phyloP scores from a whole-genome alignment of 2,888 invertebrate genomes.

The Brachyptera putata region DNA sequence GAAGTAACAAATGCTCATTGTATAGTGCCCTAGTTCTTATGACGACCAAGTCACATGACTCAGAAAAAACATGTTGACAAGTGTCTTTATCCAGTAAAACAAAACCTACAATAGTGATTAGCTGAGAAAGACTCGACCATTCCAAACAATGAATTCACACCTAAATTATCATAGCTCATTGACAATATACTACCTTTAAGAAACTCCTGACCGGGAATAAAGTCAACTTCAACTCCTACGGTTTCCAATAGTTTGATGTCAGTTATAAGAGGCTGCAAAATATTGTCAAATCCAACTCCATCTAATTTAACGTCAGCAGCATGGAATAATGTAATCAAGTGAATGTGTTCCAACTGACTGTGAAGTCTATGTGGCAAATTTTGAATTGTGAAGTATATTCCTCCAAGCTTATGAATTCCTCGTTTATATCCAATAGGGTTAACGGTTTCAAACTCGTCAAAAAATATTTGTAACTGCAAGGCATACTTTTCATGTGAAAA shows the following conservation, averaged over 20 bases:
- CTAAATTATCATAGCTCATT: conserved; percentile 33
- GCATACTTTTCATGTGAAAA: conserved; percentile 13
- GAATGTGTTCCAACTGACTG: conserved; percentile 26
- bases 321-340: conserved; percentile 25
- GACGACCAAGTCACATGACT: neutral
- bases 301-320: conserved; percentile 21
- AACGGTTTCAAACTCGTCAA: conserved; percentile 31
- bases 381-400: conserved; percentile 9
- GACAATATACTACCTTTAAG: conserved; percentile 24
- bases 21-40: neutral
- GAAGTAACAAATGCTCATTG: neutral
- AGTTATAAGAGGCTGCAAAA: conserved; percentile 23
- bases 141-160: conserved; percentile 33
- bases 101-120: conserved; percentile 34
- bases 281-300: conserved; percentile 8
- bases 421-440: conserved; percentile 32
- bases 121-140: conserved; percentile 36
- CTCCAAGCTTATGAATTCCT: neutral
- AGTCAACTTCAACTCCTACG: conserved; percentile 20
- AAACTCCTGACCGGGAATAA: neutral
- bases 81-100: conserved; percentile 28
- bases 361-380: conserved; percentile 27
- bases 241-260: conserved; percentile 27
- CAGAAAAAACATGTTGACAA: neutral
- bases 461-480: conserved; percentile 26